Conservation (phyloP, 2,113 vertebrate genomes). For the Saiga tatarica region DNA sequence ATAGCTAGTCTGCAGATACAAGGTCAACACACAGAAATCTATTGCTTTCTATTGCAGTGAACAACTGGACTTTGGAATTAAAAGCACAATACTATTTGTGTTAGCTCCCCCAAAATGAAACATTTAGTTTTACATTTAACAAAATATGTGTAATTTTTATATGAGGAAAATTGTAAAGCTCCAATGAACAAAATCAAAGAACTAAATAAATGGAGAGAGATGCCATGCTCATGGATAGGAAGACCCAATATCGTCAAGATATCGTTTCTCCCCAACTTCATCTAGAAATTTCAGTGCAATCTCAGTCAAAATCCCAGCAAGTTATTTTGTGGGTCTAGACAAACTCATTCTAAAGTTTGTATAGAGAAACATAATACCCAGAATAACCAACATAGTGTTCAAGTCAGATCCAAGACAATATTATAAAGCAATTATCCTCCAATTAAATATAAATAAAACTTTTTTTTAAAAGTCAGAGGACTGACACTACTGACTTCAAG, state of each 20-base stretch:
- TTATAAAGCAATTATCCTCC: background rate
- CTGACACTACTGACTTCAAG: background rate
- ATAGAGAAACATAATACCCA: background rate
- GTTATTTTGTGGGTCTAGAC: background rate
- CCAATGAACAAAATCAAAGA: background rate
- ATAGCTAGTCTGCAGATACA: background rate
- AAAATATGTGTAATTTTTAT: background rate
- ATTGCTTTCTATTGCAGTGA: background rate
- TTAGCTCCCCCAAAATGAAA: background rate
- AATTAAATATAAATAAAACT: background rate
- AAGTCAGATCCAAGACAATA: background rate
- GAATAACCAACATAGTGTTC: background rate
- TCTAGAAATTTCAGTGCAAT: background rate
- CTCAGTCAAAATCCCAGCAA: background rate
- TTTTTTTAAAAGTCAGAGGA: background rate
- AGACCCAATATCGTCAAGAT: background rate
- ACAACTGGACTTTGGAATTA: background rate
- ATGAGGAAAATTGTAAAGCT: background rate
- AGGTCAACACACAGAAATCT: background rate
- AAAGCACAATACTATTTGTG: background rate
- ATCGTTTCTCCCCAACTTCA: background rate
- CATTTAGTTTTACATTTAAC: background rate
- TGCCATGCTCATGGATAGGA: background rate
- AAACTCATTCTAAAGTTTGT: background rate
- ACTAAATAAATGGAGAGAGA: background rate